Base-by-base conservation (phyloP, 2,888 invertebrate genomes). In the Leptopilina myrica region DNA sequence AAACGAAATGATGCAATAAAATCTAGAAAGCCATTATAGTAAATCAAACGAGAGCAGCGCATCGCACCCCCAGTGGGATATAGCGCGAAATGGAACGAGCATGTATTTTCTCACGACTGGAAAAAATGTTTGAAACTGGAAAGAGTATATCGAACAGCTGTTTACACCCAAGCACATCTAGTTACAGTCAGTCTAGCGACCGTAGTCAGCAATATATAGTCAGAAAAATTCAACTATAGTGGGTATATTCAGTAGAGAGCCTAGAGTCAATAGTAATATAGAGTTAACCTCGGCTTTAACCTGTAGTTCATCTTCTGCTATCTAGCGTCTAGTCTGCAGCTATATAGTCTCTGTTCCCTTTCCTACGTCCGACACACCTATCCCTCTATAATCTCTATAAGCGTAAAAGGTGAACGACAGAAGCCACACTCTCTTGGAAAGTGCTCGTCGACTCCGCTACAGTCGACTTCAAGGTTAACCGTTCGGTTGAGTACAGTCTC, bases 321-420 rank as follows among this genome's bases (percentile, higher is more conserved):
- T 33, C 56, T 73, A 56, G 49, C 53, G 56, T 33, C 40, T 73
- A 56, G 26, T 69, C 26, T 53, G 73, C 53, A 26, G 26, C 53
- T 56, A 56, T 33, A 73, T 26, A 73, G 14, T 14, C 53, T 33
- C 40, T 73, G 73, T 73, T 56, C 73, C 33, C 33, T 56, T 73
- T 73, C 56, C 73, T 73, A 73, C 33, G 56, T 56, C 26, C 14
- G 40, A 73, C 73, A 73, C 73, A 73, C 73, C 73, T 73, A 53
- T 56, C 14, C 73, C 56, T 56, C 56, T 56, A 56, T 73, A 33
- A 49, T 69, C 69, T 53, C 53, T 49, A 53, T 49, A 69, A 53
- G 53, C 69, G 14, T 69, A 69, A 12, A 69, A 73, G 73, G 73
- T 73, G 73, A 73, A 73, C 73, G 73, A 73, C 73, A 73, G 73